Base-by-base conservation (phyloP, 1,140 invertebrate species). In the Branchinecta lynchi region DNA sequence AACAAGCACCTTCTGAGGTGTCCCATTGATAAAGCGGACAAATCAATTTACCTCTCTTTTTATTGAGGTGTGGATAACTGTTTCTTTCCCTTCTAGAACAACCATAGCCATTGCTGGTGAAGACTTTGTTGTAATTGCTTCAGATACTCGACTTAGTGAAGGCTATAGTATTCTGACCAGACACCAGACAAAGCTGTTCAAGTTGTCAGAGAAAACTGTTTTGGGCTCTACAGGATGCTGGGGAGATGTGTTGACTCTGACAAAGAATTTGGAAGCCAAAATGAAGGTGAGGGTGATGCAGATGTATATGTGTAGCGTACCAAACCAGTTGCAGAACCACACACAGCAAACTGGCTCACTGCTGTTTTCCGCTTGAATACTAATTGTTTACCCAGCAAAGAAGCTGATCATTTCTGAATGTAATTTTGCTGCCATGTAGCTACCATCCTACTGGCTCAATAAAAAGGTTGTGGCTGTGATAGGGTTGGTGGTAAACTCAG, bases 191-290 rank as follows among this genome's bases (percentile, higher is more conserved):
- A 94, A 94, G 78, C 77, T 93, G 7, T 92, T 92, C 71, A 78
- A 83, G 72, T 77, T 95, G 44, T 91, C 92, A 0, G 78, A 86
- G 0, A 84, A 81, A 51, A 96, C 94, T 44, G 86, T 98, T 67
- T 80, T 99, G 51, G 94, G 90, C 5, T 87, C 85, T 70, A 86
- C 89, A 69, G 96, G 96, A 45, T 98, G 96, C 79, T 97, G 97
- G 92, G 96, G 94, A 75, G 96, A 99, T 81, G 89, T 90, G n/a
- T 80, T 98, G 3, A 93, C 94, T 21, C 81, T 99, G 7, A 93
- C 90, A 7, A 85, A 91, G 73, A 81, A 95, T 69, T 77, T 99
- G 44, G 80, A 88, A 73, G 89, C 93, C 71, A 84, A 92, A 71
- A 86, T 97, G 84, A 87, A 88, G 83, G 86, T 89, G 76, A 76